Conservation (phyloP, 2,888 invertebrate genomes). For the Calameuta pallipes region DNA sequence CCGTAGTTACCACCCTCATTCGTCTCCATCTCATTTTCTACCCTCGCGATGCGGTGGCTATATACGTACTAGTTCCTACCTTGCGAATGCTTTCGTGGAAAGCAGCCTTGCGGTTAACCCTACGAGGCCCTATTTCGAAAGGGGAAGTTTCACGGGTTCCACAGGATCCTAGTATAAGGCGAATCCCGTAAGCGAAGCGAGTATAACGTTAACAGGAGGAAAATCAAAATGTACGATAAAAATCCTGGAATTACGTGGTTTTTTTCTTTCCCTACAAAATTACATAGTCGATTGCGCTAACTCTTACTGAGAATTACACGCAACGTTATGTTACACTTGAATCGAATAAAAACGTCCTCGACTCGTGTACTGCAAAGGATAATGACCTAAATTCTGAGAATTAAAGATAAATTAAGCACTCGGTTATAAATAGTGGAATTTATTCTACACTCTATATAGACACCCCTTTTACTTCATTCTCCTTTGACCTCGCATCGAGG, state of each 20-base stretch:
- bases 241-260: background rate
- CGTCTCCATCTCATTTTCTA: background rate
- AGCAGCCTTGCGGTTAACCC: background rate
- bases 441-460: background rate
- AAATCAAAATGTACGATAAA: background rate
- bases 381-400: constrained; percentile 45
- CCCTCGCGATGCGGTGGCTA: background rate
- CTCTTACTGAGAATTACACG: background rate
- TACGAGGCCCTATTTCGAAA: background rate
- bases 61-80: background rate
- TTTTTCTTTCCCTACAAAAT: background rate
- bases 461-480: background rate
- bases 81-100: background rate
- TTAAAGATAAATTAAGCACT: constrained; percentile 40
- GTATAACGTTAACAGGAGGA: background rate
- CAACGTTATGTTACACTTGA: background rate
- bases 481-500: background rate
- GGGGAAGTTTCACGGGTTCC: background rate
- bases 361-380: constrained; percentile 9
- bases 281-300: background rate
- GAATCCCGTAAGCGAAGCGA: background rate
- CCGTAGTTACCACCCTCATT: constrained; percentile 9
- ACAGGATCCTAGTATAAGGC: background rate
- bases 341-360: background rate
- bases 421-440: constrained; percentile 28